Conservation (phyloP, 2,888 invertebrate species). For the Agriotes lineatus region DNA sequence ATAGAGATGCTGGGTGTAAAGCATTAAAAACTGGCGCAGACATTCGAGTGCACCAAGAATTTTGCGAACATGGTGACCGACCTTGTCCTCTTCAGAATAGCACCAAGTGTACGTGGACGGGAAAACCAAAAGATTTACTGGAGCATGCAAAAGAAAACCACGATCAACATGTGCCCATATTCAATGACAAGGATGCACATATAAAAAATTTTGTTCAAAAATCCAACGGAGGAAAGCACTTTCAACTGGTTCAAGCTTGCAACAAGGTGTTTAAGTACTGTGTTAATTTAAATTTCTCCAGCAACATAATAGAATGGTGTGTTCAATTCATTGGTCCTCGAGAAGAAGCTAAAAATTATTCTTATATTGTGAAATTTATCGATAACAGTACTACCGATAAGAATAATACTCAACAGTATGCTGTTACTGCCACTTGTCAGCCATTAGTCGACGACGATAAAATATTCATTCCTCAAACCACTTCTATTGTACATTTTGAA, state of each 20-base stretch:
- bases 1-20: neutral
- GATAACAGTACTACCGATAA: neutral
- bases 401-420: neutral
- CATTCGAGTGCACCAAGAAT: neutral
- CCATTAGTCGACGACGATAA: slow-evolving; percentile 15
- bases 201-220: neutral
- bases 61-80: neutral
- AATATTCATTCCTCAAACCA: too few relatives aligned
- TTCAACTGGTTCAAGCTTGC: neutral
- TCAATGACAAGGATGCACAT: neutral
- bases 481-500: too few relatives aligned
- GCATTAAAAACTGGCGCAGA: neutral
- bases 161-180: too few relatives aligned
- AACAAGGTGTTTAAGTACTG: neutral
- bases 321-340: neutral
- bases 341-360: neutral
- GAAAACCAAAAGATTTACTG: too few relatives aligned
- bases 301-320: neutral
- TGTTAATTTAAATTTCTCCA: neutral
- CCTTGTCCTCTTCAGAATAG: neutral
- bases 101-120: neutral
- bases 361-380: neutral
- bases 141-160: too few relatives aligned
- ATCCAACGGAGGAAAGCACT: neutral
- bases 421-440: slow-evolving; percentile 1